These are phyloP conservation scores for Drosophila yooni DNA, from an alignment of 2,888 invertebrate species.

Conservation along the genomic window DNA sequence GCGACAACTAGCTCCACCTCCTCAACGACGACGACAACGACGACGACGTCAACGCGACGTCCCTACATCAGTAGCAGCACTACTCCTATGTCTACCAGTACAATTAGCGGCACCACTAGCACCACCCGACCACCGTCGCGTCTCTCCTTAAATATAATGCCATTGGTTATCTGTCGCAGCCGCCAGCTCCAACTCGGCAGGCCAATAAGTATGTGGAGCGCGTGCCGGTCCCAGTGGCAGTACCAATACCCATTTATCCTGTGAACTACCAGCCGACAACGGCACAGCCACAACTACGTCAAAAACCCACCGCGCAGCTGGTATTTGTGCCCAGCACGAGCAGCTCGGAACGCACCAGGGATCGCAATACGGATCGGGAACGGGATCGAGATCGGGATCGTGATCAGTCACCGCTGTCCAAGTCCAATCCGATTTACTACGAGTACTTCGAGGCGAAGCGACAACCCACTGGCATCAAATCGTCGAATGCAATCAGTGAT, in stretches of 20 bases:
- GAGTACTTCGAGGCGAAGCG: slow-evolving; percentile 85
- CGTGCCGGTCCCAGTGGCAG: slow-evolving; percentile 80
- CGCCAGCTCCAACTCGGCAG: slow-evolving; percentile 62
- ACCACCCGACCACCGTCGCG: slow-evolving; percentile 64
- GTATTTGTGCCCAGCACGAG: slow-evolving; percentile 81
- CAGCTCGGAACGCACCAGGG: slow-evolving; percentile 45
- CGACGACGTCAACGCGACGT: slow-evolving; percentile 82
- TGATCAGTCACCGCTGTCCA: slow-evolving; percentile 69
- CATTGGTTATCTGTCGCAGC: slow-evolving; percentile 86
- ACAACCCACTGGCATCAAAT: slow-evolving; percentile 64
- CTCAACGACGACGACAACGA: slow-evolving; percentile 80
- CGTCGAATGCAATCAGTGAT: slow-evolving; percentile 75
- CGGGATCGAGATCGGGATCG: slow-evolving; percentile 24
- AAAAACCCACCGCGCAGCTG: slow-evolving; percentile 30
- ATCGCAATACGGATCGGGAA: slow-evolving; percentile 20
- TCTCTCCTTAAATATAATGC: slow-evolving; percentile 71
- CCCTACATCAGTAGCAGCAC: slow-evolving; percentile 73
- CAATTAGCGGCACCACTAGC: slow-evolving; percentile 34
- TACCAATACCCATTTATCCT: slow-evolving; percentile 80
- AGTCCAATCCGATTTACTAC: slow-evolving; percentile 85
- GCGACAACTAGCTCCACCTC: slow-evolving; percentile 69
- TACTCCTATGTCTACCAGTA: slow-evolving; percentile 72
- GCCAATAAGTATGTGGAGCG: slow-evolving; percentile 63
- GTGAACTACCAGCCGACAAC: slow-evolving; percentile 68
- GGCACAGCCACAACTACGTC: slow-evolving; percentile 56